Base-by-base conservation (phyloP, 2,888 invertebrate species). In the Pandemis cinnamomeana region DNA sequence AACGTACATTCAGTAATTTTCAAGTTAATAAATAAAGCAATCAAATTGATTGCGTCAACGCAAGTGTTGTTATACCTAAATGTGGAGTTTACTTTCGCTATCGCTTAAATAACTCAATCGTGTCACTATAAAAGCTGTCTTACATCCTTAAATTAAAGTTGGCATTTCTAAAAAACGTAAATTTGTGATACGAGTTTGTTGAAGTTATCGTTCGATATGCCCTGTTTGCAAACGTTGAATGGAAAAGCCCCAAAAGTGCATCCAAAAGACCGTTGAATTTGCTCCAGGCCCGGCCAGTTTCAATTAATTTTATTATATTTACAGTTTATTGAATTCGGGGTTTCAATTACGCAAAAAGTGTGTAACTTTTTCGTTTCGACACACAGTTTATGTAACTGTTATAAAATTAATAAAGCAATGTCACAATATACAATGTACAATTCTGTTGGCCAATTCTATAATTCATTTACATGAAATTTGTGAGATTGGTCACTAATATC, bases 11-110 rank as follows among this genome's bases (percentile, higher is more conserved):
- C 63, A 41, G 36, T 71, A 64, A 53, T 64, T 67, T 67, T 51
- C 68, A 44, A 58, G 64, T 66, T 69, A 72, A 68, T 75, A 75
- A 75, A 75, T 69, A 78, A 81, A 79, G 80, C 89, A 89, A 88
- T 90, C 87, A 86, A 86, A 84, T 82, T 87, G 85, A 90, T 89
- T 87, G 87, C 86, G 87, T 82, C 84, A 80, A 83, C 80, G 79
- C 83, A 83, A 85, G 81, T 84, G 78, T 71, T 83, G 84, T 85
- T 85, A 86, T 36, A 87, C 87, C 83, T 86, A 86, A 87, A 85
- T 85, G 81, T 36, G 3, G 5, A 27, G 13, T 13, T 68, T 36
- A n/a, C 8, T 55, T 11, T 41, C 20, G 15, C 5, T 55, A 42
- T n/a, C 7, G 55, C 44, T 4, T 11, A 64, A 42, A 6, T 42